Percentiles rank a stretch among this genome's conserved stretches.
Evolutionary conservation across 1,140 invertebrate species (phyloP).

Genomic region (Diorhabda elongata): DNA sequence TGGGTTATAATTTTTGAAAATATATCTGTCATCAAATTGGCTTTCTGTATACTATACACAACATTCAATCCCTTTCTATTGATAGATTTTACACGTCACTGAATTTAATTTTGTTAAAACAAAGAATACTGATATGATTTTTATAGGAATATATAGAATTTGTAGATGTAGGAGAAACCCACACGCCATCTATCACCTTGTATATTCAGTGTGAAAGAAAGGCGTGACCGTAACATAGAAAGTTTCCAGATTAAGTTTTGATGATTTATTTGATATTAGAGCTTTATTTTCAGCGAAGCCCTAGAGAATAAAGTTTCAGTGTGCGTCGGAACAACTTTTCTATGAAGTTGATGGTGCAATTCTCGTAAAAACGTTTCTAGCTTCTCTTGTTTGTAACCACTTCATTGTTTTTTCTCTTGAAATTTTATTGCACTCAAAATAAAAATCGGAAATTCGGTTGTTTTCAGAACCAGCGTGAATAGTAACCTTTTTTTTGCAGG

Average conservation of each 20-base stretch:
- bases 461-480: too few species aligned
- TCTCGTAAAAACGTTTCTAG: background rate
- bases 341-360: background rate
- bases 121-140: background rate
- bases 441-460: too few species aligned
- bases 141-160: background rate
- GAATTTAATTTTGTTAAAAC: background rate
- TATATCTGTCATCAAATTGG: too few species aligned
- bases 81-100: background rate
- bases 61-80: too few species aligned
- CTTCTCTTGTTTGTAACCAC: conserved; percentile 4
- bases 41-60: too few species aligned
- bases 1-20: too few species aligned
- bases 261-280: conserved; percentile 19
- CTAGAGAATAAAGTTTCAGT: conserved; percentile 14
- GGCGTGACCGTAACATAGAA: conserved; percentile 9
- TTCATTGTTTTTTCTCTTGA: conserved; percentile 3
- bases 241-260: conserved; percentile 16
- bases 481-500: too few species aligned
- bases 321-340: conserved; percentile 9
- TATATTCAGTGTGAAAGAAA: background rate
- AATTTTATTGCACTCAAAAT: background rate
- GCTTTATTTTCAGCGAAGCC: conserved; percentile 9
- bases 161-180: background rate
- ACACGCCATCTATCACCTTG: conserved; percentile 1